A percentile compares a stretch with the other conserved stretches of the same genome.
Evolutionary conservation across 1,140 invertebrate species (phyloP).

Genomic region (Saccostrea cuccullata): DNA sequence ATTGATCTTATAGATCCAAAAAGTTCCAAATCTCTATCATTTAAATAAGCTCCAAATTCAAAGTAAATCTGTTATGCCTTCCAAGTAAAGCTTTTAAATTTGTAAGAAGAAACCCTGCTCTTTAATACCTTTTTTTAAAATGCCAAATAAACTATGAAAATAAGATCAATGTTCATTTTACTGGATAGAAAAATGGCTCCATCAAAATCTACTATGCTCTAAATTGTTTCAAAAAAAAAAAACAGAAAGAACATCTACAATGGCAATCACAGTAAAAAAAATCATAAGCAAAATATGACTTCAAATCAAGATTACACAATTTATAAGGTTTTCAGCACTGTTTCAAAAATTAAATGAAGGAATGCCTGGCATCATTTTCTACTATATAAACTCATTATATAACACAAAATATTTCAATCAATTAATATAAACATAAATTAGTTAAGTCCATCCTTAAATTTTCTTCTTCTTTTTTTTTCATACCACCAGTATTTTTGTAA

Average conservation of each 20-base stretch:
- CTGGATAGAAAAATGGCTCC: background rate
- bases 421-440: too few species aligned
- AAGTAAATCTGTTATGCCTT: background rate
- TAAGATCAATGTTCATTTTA: background rate
- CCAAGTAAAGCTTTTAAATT: background rate
- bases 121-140: background rate
- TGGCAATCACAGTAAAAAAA: background rate
- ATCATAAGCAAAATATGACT: too few species aligned
- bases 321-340: too few species aligned
- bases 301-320: too few species aligned
- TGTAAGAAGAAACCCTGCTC: background rate
- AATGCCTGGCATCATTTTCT: too few species aligned
- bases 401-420: too few species aligned
- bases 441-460: too few species aligned
- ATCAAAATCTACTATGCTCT: background rate
- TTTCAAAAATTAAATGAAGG: too few species aligned
- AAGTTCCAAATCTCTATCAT: background rate
- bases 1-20: background rate
- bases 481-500: too few species aligned
- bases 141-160: background rate
- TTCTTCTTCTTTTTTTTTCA: too few species aligned
- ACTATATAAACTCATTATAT: too few species aligned
- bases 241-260: slow-evolving; percentile 15
- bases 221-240: background rate
- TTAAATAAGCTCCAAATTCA: background rate